Conservation (phyloP, 2,113 vertebrate genomes). For the Vicugna pacos region DNA sequence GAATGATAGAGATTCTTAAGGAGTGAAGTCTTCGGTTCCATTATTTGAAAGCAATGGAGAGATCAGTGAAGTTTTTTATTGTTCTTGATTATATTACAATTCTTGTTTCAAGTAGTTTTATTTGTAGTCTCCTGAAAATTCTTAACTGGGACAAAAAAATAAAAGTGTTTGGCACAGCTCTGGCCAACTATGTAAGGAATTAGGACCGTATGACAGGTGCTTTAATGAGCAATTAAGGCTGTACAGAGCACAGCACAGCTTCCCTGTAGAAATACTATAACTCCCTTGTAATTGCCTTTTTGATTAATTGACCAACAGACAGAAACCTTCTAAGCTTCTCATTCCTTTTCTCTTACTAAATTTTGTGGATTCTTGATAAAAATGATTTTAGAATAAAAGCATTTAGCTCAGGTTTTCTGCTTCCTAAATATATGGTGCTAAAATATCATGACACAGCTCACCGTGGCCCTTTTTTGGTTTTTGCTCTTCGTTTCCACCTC, state of each 20-base stretch:
- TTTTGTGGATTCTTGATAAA: slow-evolving; percentile 52
- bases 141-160: background rate
- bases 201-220: background rate
- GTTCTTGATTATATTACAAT: background rate
- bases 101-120: slow-evolving; percentile 10
- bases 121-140: background rate
- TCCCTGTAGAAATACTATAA: background rate
- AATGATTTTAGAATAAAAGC: slow-evolving; percentile 29
- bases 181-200: background rate
- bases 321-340: slow-evolving; percentile 55
- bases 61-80: background rate
- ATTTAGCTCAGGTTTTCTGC: slow-evolving; percentile 14
- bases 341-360: slow-evolving; percentile 55
- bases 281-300: slow-evolving; percentile 24
- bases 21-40: background rate
- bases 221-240: background rate
- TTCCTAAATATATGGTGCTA: background rate
- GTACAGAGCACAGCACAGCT: background rate
- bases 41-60: background rate
- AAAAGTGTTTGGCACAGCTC: background rate
- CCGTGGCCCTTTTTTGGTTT: background rate
- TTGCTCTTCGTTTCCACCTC: background rate
- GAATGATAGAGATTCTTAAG: background rate
- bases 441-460: background rate
- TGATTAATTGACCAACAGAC: slow-evolving; percentile 44